Percentiles rank a stretch among this genome's conserved stretches.
These are phyloP conservation scores for Apodemus agrarius DNA, from an alignment of 2,797 vertebrate species.

Conservation along the genomic window DNA sequence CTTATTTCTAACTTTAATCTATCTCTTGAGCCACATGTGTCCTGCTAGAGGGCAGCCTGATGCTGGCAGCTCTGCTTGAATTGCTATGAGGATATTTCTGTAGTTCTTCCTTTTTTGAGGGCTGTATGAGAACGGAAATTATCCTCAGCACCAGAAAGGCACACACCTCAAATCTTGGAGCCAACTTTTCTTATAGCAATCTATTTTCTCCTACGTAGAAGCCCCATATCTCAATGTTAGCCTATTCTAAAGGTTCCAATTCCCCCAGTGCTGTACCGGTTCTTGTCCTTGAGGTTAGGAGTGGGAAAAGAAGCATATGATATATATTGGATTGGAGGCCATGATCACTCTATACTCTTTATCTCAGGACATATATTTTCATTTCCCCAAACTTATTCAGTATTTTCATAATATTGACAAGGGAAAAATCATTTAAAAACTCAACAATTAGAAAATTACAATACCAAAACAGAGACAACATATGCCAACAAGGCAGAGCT, in stretches of 20 bases:
- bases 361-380: not conserved
- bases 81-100: not conserved
- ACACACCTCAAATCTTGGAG: not conserved
- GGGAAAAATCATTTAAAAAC: not conserved
- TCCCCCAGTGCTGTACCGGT: not conserved
- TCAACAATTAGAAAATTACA: not conserved
- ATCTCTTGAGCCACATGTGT: not conserved
- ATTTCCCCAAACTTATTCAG: not conserved
- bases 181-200: not conserved
- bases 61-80: not conserved
- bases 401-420: conserved; percentile 13
- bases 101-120: not conserved
- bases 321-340: accelerated
- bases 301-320: not conserved
- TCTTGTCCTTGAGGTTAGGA: not conserved
- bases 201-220: not conserved
- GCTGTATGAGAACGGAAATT: not conserved
- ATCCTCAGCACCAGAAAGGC: not conserved
- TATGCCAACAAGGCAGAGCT: not conserved
- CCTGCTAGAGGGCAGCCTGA: not conserved
- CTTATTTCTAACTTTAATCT: conserved; percentile 35
- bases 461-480: conserved; percentile 1
- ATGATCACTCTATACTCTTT: not conserved
- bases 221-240: not conserved
- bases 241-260: not conserved